Percentiles rank a stretch among this genome's conserved stretches.
Evolutionary conservation across 2,888 invertebrate species (phyloP).

Genomic region (Ennomos fuscantarius): DNA sequence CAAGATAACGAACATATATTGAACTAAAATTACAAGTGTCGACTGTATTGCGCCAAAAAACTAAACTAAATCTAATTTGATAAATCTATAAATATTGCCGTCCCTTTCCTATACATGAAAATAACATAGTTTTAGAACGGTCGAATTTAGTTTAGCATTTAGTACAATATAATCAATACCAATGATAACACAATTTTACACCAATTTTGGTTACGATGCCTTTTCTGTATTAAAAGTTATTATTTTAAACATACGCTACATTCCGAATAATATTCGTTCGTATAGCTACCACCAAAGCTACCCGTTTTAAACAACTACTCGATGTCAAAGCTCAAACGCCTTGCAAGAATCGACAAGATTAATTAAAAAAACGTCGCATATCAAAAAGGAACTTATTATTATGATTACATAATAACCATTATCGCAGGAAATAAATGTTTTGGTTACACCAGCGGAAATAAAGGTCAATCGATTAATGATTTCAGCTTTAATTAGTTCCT

Average conservation of each 20-base stretch:
- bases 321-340: slow-evolving; percentile 17
- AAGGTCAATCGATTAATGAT: slow-evolving; percentile 4
- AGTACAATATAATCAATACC: too few species aligned
- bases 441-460: slow-evolving; percentile 9
- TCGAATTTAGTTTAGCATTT: too few species aligned
- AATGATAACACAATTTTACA: slow-evolving; percentile 8
- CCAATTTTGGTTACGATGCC: slow-evolving; percentile 14
- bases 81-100: too few species aligned
- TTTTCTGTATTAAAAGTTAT: slow-evolving; percentile 8
- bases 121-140: too few species aligned
- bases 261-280: slow-evolving; percentile 40
- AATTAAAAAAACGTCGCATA: neutral
- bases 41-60: too few species aligned
- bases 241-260: slow-evolving; percentile 21
- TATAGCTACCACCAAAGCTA: slow-evolving; percentile 36
- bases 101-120: too few species aligned
- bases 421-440: neutral
- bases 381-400: slow-evolving; percentile 20
- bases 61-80: too few species aligned
- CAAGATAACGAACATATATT: too few species aligned
- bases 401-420: neutral
- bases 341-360: slow-evolving; percentile 17
- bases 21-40: too few species aligned
- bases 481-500: slow-evolving; percentile 15
- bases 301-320: slow-evolving; percentile 39